These are phyloP conservation scores for Nibea albiflora DNA, from an alignment of 2,113 vertebrate species.

Conservation along the genomic window DNA sequence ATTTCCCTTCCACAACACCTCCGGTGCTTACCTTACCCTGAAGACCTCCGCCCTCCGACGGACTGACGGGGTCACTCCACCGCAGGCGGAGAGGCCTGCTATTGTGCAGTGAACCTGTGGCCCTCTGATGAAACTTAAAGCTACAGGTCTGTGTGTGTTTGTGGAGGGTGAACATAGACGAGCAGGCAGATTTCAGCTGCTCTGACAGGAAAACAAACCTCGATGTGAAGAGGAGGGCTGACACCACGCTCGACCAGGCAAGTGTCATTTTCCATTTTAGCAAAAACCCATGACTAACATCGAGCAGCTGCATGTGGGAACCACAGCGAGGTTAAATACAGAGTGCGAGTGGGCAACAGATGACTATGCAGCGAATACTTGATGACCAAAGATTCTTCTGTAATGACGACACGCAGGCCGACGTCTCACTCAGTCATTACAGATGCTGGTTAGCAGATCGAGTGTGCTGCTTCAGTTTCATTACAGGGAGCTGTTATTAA, in stretches of 20 bases:
- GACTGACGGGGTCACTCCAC: conserved; percentile 28
- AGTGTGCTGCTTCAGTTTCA: conserved; percentile 1
- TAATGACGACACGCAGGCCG: neutral
- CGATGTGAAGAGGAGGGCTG: neutral
- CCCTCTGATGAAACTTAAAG: neutral
- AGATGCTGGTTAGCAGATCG: neutral
- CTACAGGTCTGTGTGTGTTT: neutral
- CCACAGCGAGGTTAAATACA: neutral
- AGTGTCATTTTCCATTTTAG: neutral
- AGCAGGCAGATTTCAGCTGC: neutral
- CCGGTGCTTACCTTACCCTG: conserved; percentile 29
- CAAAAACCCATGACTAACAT: neutral
- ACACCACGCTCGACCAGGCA: neutral
- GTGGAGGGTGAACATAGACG: neutral
- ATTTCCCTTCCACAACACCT: conserved; percentile 70
- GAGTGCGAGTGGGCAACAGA: conserved; percentile 9
- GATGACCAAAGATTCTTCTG: neutral
- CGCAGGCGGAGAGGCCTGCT: conserved; percentile 20
- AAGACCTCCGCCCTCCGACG: conserved; percentile 20
- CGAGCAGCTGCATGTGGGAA: neutral
- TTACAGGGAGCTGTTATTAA: neutral
- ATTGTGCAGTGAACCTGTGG: conserved; percentile 17
- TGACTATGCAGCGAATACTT: neutral
- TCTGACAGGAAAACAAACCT: neutral
- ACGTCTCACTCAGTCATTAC: neutral